phyloP scores from a whole-genome alignment of 2,888 invertebrate species.

The Alcis repandata region DNA sequence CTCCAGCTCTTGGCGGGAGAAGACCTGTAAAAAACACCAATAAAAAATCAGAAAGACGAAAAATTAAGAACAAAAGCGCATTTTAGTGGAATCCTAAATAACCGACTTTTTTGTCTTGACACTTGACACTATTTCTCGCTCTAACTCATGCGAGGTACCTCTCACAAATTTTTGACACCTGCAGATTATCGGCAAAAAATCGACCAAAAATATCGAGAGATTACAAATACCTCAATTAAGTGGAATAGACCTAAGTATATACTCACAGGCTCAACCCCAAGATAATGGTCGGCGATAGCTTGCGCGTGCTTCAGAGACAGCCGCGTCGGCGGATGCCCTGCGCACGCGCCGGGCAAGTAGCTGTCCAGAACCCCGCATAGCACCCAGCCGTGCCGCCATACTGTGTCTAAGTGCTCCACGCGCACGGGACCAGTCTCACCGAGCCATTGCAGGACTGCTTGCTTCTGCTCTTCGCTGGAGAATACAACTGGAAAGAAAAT shows the following conservation, averaged over 20 bases:
- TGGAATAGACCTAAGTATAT: background rate
- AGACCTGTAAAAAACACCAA: constrained; percentile 78
- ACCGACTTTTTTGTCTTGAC: too few relatives aligned
- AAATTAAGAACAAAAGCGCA: too few relatives aligned
- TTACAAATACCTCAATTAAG: background rate
- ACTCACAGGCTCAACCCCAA: constrained; percentile 87
- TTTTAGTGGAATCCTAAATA: too few relatives aligned
- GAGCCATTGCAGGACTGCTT: constrained; percentile 77
- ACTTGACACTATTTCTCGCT: too few relatives aligned
- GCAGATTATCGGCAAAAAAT: too few relatives aligned
- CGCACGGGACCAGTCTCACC: constrained; percentile 72
- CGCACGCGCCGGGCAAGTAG: constrained; percentile 87
- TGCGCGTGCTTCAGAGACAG: constrained; percentile 85
- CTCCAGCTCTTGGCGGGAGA: constrained; percentile 85
- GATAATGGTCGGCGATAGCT: constrained; percentile 87
- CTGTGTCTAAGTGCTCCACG: constrained; percentile 81
- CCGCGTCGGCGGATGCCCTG: constrained; percentile 84
- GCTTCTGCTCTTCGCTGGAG: constrained; percentile 78
- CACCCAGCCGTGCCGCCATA: constrained; percentile 88
- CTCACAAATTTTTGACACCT: too few relatives aligned
- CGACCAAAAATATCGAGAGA: too few relatives aligned
- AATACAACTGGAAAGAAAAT: constrained; percentile 70
- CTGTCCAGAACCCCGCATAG: constrained; percentile 87
- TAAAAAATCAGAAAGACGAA: background rate
- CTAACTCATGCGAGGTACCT: too few relatives aligned